Base-by-base conservation (phyloP, 2,797 vertebrate genomes). In the Picus viridis region DNA sequence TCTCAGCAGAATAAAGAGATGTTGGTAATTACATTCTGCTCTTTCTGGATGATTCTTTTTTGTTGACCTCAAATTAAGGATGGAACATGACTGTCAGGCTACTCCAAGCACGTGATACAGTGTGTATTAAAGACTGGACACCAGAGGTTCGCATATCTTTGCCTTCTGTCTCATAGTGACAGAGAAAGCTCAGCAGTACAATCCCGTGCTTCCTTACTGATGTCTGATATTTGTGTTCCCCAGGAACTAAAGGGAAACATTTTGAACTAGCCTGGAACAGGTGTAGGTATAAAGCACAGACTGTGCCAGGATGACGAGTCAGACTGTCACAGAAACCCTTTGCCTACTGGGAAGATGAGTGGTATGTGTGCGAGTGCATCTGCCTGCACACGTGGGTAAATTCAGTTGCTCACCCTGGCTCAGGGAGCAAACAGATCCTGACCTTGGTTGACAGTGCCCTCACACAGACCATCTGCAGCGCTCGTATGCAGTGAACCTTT, bases 11-110 rank as follows among this genome's bases (percentile, higher is more conserved):
- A 53, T 23, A 39, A 32, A 77, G 45, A 13, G n/a, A 56, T 49
- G 19, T 54, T 49, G 34, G 24, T 76, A 82, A 67, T 54, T 65
- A 29, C 27, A 15, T 72, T 82, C 63, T 69, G 51, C 62, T 88
- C 24, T 83, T 88, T 54, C 63, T 77, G 73, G 27, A 45, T 67
- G 68, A 34, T 92, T 90, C 63, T 80, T 90, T 81, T 74, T 73
- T 79, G 74, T 5, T 86, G 90, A 89, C 84, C 76, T 93, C 70
- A 77, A 30, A 58, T 78, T 88, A 65, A 76, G 92, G 91, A 75
- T 72, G 94, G 84, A 88, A 73, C 73, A 67, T 89, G 84, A 80
- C 89, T 69, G 43, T 77, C 86, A 89, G 86, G 56, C 70, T 87
- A 74, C 82, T 93, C 39, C 41, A 73, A 85, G 63, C 92, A 89